Base-by-base conservation (phyloP, 2,797 vertebrate genomes). In the Xenentodon cancila region DNA sequence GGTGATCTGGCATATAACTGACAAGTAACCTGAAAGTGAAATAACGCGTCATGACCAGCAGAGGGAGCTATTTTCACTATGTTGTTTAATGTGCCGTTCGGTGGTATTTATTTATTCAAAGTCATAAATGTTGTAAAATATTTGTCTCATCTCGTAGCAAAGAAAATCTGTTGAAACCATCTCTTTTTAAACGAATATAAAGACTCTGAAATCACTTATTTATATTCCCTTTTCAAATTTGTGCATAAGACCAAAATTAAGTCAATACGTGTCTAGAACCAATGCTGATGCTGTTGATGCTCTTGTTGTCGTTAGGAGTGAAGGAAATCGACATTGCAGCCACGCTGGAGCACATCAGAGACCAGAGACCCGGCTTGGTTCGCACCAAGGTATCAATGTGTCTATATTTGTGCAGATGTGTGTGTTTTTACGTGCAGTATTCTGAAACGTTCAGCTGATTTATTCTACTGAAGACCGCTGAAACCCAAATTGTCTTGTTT, bases 261-360 rank as follows among this genome's bases (percentile, higher is more conserved):
- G 9, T 32, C 7, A 20, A 37, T 48, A 37, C 8, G 0, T 51
- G 18, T 4, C 21, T 45, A 7, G 43, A 9, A 20, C 45, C 20
- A 9, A 5, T 43, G 13, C 5, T 25, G 11, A 48, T 30, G 20
- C 15, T 48, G 16, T 64, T 45, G 17, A 21, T 75, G 18, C 51
- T 73, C 2, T 58, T 66, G 45, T 54, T 69, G 51, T 59, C 57
- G 42, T 47, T 75, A 99, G 97, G 97, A 13, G 97, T 98, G 77
- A 99, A 99, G 84, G 97, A 99, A 87, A 98, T 99, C 1, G 97
- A 99, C 84, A 99, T 99, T 0, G 97, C 97, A 15, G 97, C 97
- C 55, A 93, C 97, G 0, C 84, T 99, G 91, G 97, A 99, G 80
- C 97, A 98, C 34, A 94, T 99, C 84, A 93, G 97, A 69, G 97